phyloP scores from a whole-genome alignment of 2,797 vertebrate species.

The Onychomys leucogaster region DNA sequence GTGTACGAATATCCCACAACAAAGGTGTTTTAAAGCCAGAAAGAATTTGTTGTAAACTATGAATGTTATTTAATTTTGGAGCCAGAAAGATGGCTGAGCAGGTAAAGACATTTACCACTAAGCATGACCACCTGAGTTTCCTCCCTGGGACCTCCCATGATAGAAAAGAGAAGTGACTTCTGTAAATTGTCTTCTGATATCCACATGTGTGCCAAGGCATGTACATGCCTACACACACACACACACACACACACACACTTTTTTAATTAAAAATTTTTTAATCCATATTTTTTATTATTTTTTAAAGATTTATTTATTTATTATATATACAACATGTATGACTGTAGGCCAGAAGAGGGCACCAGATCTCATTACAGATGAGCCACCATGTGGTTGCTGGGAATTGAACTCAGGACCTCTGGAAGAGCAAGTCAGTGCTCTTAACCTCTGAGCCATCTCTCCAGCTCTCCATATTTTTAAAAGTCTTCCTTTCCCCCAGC shows the following conservation, averaged over 20 bases:
- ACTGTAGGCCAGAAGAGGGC: too few species aligned
- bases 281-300: background rate
- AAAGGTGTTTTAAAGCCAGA: constrained; percentile 20
- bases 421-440: too few species aligned
- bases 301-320: too few species aligned
- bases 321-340: too few species aligned
- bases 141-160: background rate
- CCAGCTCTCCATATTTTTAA: too few species aligned
- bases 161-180: background rate
- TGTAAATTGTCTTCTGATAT: background rate
- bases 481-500: background rate
- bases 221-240: background rate
- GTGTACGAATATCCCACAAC: background rate
- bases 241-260: background rate
- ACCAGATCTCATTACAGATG: too few species aligned
- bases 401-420: too few species aligned
- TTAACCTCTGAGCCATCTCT: too few species aligned
- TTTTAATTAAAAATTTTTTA: background rate
- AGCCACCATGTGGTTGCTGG: too few species aligned
- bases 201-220: background rate
- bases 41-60: background rate
- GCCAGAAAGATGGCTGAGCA: background rate
- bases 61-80: background rate
- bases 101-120: background rate
- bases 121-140: background rate